Evolutionary conservation across 2,888 invertebrate species (phyloP).

Genomic region (Nebria brevicollis): DNA sequence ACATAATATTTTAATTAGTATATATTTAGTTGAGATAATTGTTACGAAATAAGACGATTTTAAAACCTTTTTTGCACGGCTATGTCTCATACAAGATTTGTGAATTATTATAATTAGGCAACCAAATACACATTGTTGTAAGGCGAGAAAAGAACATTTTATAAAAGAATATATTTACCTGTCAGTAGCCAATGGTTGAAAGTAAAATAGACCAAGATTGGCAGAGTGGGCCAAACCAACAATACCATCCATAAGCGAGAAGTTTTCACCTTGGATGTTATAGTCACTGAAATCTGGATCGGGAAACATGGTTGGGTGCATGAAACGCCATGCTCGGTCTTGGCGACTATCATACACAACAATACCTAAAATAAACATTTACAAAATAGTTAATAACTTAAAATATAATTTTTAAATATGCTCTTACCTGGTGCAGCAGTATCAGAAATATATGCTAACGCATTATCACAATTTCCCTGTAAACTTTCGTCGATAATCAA

Average conservation of each 20-base stretch:
- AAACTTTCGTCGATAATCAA: slow-evolving; percentile 79
- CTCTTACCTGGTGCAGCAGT: slow-evolving; percentile 80
- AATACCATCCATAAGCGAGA: slow-evolving; percentile 79
- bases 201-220: slow-evolving; percentile 71
- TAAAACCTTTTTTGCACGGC: no score
- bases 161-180: slow-evolving; percentile 60
- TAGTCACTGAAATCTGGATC: slow-evolving; percentile 83
- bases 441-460: slow-evolving; percentile 83
- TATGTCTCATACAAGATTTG: no score
- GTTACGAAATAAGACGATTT: no score
- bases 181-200: slow-evolving; percentile 79
- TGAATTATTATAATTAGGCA: no score
- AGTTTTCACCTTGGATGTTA: slow-evolving; percentile 73
- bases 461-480: slow-evolving; percentile 76
- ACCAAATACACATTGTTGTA: neutral
- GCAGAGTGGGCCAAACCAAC: slow-evolving; percentile 77
- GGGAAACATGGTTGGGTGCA: slow-evolving; percentile 86
- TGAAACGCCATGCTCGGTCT: slow-evolving; percentile 82
- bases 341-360: slow-evolving; percentile 75
- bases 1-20: no score
- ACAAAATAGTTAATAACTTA: neutral
- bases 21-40: no score
- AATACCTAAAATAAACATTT: slow-evolving; percentile 59
- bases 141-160: neutral
- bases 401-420: neutral